Base-by-base conservation (phyloP, 2,888 invertebrate species). In the Drosophila diplacantha region DNA sequence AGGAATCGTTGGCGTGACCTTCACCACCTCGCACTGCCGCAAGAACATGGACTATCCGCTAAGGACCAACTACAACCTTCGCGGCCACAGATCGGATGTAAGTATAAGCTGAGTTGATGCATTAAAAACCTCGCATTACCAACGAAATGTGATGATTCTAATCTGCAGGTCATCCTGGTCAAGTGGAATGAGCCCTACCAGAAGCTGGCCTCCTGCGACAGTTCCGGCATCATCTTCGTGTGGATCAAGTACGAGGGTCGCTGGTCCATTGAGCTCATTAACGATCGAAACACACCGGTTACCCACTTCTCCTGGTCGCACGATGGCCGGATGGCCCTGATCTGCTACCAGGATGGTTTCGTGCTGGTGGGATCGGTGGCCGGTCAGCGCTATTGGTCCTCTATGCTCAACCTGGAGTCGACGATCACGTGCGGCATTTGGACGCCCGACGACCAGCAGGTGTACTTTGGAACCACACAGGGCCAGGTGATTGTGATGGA, bases 181-280 rank as follows among this genome's bases (percentile, higher is more conserved):
- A 96, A 96, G 90, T 99, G 99, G 99, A 99, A 99, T 90, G 97
- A 97, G 87, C 97, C 97, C 0, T 98, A 98, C 88, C 97, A 98
- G 90, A 98, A 99, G 89, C 90, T 99, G 77, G 98, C 98, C 7
- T 97, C 98, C 6, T 99, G 98, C 89, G 99, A 99, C 90, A 95
- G 95, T 84, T 96, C 96, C 3, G 98, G 99, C 2, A 96, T 99
- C 60, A 99, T 99, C 86, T 99, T 99, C 89, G 98, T 99, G 26
- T 99, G 99, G 99, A 98, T 99, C 85, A 98, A 98, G 88, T 98
- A 98, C 89, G 99, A 99, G 87, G 98, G 97, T 39, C 92, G 98
- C 43, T 99, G 99, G 99, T 97, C 97, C 76, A 98, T 99, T 83
- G 99, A 99, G 89, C 91, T 99, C 74, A 99, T 99, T 88, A 99